Evolutionary conservation across 2,113 vertebrate genomes (phyloP).

Genomic region (Aldabrachelys gigantea): DNA sequence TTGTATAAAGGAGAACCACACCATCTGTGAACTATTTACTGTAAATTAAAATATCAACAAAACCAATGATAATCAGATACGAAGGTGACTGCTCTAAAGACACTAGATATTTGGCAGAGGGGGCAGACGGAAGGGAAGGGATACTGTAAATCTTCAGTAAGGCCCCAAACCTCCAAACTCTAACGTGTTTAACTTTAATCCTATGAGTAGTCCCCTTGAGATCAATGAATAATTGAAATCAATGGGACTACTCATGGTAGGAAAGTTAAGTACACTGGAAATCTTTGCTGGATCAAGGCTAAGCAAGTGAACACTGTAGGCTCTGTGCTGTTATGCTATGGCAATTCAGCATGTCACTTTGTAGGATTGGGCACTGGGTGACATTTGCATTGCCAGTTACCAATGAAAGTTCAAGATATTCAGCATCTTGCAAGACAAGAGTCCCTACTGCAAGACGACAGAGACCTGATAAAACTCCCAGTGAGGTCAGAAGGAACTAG

Average conservation of each 20-base stretch:
- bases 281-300: accelerated
- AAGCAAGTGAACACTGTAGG: accelerated
- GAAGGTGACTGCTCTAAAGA: background rate
- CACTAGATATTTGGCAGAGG: background rate
- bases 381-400: background rate
- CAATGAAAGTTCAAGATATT: background rate
- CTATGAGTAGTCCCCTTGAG: background rate
- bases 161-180: background rate
- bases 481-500: background rate
- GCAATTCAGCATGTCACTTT: background rate
- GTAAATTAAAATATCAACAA: background rate
- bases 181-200: background rate
- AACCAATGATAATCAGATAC: background rate
- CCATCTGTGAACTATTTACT: background rate
- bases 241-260: accelerated
- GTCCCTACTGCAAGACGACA: background rate
- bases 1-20: background rate
- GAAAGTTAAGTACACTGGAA: background rate
- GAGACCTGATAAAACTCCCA: background rate
- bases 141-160: background rate
- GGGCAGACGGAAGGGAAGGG: background rate
- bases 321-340: accelerated
- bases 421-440: background rate
- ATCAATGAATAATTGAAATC: background rate
- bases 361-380: accelerated